These are phyloP conservation scores for Euzophera pinguis DNA, from an alignment of 2,888 invertebrate species.

Conservation along the genomic window DNA sequence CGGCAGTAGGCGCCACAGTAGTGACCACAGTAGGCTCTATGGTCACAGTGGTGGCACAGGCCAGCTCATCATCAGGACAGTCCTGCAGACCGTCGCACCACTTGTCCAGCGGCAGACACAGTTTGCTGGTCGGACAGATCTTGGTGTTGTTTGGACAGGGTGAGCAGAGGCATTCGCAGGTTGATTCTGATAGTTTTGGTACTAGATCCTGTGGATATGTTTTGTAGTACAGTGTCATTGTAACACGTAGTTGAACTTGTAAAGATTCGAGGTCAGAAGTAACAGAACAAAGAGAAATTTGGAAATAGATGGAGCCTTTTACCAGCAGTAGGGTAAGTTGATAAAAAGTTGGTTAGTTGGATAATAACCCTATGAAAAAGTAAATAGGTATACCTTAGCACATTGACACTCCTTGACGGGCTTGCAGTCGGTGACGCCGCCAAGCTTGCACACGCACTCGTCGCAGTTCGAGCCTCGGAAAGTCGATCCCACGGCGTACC, in stretches of 20 bases:
- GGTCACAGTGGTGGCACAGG: constrained; percentile 69
- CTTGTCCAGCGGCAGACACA: constrained; percentile 83
- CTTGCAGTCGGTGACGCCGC: constrained; percentile 85
- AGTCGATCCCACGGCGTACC: constrained; percentile 85
- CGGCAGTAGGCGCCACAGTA: constrained; percentile 35
- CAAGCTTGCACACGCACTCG: constrained; percentile 88
- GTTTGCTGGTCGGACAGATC: constrained; percentile 86
- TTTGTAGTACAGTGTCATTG: no score
- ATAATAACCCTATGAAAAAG: no score
- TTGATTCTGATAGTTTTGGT: constrained; percentile 76
- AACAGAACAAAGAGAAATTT: no score
- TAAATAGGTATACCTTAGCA: constrained; percentile 43
- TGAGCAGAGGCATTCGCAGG: constrained; percentile 87
- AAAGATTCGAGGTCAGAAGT: no score
- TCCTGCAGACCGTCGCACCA: constrained; percentile 92
- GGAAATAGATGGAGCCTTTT: no score
- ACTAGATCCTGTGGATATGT: constrained; percentile 68
- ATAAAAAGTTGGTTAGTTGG: no score
- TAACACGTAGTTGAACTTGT: no score
- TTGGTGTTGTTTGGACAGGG: constrained; percentile 83
- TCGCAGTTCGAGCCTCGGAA: constrained; percentile 87
- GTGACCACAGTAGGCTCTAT: constrained; percentile 36
- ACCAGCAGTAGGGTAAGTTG: no score
- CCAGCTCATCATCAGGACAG: constrained; percentile 90
- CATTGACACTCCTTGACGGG: constrained; percentile 86